Evolutionary conservation across 2,888 invertebrate species (phyloP), one percentile per base, ranked within the genome.

Genomic region (Rhopalosiphum nymphaeae): DNA sequence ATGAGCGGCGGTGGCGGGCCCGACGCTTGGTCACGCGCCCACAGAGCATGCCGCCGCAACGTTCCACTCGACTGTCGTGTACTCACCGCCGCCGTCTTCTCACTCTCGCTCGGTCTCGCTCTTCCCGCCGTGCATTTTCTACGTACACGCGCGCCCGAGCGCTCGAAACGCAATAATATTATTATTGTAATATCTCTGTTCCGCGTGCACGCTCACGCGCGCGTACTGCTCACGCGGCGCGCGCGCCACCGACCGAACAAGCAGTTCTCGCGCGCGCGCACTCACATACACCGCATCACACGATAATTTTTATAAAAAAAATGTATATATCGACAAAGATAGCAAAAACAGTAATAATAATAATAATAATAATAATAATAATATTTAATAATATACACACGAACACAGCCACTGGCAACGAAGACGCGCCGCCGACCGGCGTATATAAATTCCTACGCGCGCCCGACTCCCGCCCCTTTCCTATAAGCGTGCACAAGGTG

Each of bases 21-120:
- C 84, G 87, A 85, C 49, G 84, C 88, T n/a, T 49, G 93, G 93
- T 93, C 93, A 93, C 90, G 93, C 93, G 93, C 93, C 85, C 84
- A 85, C 84, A 46, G 89, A 90, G 26, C 85, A 89, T 1, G 89
- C 57, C 86, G 87, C 87, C 61, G 61, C 87, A 67, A 42, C n/a
- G 92, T 88, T 88, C 88, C 88, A 61, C 92, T 92, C 85, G 89
- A 87, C 85, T 89, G 78, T 78, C 89, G 92, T 78, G 46, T 46
- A 46, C 25, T 57, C 49, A 36, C 53, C 91, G 84, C 86, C 86
- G 25, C 85, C 44, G 87, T 5, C 3, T 26, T 57, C 44, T 61
- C 42, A 5, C 56, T 56, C 53, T 44, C 84, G 92, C 13, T 49
- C 49, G 5, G 36, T 88, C 86, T 36, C 53, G 53, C 53, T 53